Percentiles rank a stretch among this genome's conserved stretches.
phyloP scores from a whole-genome alignment of 2,113 vertebrate species.

The Myiozetetes cayanensis region DNA sequence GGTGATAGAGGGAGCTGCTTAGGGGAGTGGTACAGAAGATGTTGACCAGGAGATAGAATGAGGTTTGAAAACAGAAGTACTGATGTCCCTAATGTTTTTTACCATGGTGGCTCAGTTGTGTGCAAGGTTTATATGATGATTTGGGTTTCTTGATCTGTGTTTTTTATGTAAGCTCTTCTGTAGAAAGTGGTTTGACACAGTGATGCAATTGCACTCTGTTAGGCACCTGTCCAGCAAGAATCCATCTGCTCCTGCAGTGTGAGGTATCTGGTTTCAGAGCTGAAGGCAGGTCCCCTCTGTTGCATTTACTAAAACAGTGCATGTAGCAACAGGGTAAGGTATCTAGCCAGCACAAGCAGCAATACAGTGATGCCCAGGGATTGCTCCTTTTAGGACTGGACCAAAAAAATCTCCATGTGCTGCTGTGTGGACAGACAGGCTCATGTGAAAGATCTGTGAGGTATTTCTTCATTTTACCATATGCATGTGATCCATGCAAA shows the following conservation, averaged over 20 bases:
- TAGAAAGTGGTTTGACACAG: not conserved
- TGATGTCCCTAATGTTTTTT: not conserved
- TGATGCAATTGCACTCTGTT: not conserved
- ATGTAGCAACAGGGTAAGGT: not conserved
- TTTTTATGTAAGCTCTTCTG: not conserved
- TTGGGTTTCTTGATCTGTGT: not conserved
- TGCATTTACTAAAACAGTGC: not conserved
- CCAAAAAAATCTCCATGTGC: accelerated
- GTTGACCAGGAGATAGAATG: not conserved
- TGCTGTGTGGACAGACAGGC: not conserved
- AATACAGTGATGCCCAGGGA: not conserved
- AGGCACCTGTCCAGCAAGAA: not conserved
- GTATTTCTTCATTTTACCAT: not conserved
- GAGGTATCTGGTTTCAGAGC: not conserved
- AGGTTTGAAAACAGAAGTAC: not conserved
- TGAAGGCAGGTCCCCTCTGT: not conserved
- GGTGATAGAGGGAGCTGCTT: not conserved
- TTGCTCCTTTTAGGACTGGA: not conserved
- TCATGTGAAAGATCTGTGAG: not conserved
- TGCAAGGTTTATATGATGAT: not conserved
- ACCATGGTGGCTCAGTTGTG: not conserved
- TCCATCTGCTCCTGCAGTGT: not conserved
- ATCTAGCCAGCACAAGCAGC: not conserved
- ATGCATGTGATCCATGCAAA: not conserved
- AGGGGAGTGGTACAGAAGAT: not conserved